phyloP scores from a whole-genome alignment of 2,113 vertebrate genomes.

The Phaethornis superciliosus region DNA sequence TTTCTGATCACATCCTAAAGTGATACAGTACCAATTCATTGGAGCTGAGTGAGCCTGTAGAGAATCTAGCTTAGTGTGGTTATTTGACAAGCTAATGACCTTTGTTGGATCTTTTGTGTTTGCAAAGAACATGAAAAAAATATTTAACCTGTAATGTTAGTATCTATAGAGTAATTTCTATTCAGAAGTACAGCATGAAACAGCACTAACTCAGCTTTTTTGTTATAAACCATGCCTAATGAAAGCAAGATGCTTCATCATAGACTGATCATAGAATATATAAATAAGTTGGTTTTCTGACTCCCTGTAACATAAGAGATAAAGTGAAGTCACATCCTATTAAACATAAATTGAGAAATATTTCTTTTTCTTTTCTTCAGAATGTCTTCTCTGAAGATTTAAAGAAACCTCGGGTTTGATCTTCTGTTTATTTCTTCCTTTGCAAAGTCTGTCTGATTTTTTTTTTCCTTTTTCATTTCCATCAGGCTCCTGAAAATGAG shows the following conservation, averaged over 20 bases:
- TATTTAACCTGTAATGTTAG: not conserved
- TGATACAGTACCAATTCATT: not conserved
- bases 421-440: not conserved
- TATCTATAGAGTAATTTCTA: not conserved
- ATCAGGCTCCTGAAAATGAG: not conserved
- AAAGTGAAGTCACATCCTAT: not conserved
- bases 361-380: conserved; percentile 19
- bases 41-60: not conserved
- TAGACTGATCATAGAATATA: not conserved
- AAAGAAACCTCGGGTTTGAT: not conserved
- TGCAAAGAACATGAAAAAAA: not conserved
- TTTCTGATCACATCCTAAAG: not conserved
- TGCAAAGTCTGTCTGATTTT: not conserved
- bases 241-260: not conserved
- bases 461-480: not conserved
- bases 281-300: not conserved
- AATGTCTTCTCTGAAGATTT: not conserved
- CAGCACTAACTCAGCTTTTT: not conserved
- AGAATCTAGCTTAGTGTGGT: not conserved
- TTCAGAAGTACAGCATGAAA: not conserved
- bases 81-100: not conserved
- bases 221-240: not conserved
- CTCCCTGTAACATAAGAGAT: not conserved
- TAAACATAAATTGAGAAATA: not conserved
- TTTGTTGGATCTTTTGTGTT: not conserved